Conservation (phyloP, 2,797 vertebrate species). For the Orientallactaga sibirica region DNA sequence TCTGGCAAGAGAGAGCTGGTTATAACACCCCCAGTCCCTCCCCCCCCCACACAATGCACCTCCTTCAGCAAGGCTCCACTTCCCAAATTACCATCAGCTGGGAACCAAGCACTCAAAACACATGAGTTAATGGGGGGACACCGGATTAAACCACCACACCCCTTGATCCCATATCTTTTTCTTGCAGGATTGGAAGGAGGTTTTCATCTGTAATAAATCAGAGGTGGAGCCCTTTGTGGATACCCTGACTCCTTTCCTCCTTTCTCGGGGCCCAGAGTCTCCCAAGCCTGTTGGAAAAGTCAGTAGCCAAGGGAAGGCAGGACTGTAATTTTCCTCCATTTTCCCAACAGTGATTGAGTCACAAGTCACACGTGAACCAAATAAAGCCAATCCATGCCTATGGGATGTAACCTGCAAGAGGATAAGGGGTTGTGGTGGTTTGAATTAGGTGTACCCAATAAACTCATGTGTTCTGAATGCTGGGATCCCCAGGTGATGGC, state of each 20-base stretch:
- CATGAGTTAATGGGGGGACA: too few species aligned
- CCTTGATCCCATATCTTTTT: not conserved
- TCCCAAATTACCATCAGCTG: too few species aligned
- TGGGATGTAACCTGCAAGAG: not conserved
- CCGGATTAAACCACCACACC: too few species aligned
- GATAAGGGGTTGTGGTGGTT: not conserved
- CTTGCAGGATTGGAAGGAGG: not conserved
- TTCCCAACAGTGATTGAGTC: not conserved
- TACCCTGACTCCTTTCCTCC: not conserved
- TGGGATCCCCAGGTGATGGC: too few species aligned
- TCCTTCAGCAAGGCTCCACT: too few species aligned
- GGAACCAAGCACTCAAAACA: too few species aligned
- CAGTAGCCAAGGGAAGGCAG: not conserved
- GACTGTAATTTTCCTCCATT: not conserved
- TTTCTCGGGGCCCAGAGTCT: not conserved
- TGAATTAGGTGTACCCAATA: too few species aligned
- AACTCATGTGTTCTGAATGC: too few species aligned
- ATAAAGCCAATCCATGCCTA: not conserved
- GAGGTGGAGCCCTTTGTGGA: not conserved
- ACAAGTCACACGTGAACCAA: not conserved
- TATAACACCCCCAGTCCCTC: too few species aligned
- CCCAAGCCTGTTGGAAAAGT: not conserved
- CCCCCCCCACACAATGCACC: too few species aligned
- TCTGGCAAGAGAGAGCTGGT: too few species aligned
- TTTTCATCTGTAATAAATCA: not conserved